Evolutionary conservation across 2,888 invertebrate genomes (phyloP).

Genomic region (Teinopalpus imperialis): DNA sequence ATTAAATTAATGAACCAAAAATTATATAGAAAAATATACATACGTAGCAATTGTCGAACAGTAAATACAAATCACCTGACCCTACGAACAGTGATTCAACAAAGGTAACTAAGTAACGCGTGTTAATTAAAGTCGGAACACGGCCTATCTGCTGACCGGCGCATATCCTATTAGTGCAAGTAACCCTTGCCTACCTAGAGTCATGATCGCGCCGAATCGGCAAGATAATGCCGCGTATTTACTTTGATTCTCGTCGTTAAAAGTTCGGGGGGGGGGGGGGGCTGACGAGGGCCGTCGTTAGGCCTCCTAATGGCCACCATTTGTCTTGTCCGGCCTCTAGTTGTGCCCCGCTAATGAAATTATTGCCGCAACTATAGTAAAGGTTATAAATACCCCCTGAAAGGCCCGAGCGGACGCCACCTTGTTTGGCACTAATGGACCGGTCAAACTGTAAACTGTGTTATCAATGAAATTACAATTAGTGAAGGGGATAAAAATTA

Average conservation of each 20-base stretch:
- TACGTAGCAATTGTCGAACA: background rate
- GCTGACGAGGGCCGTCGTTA: conserved; percentile 79
- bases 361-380: conserved; percentile 81
- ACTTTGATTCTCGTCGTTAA: conserved; percentile 82
- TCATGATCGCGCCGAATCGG: conserved; percentile 77
- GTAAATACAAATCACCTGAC: background rate
- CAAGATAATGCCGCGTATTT: conserved; percentile 79
- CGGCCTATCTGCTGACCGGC: conserved; percentile 51
- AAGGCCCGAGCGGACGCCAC: conserved; percentile 72
- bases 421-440: conserved; percentile 80
- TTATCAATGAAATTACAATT: conserved; percentile 83
- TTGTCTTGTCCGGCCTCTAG: conserved; percentile 82
- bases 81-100: conserved; percentile 3
- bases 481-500: conserved; percentile 72
- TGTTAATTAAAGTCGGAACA: conserved; percentile 30
- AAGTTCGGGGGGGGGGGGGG: conserved; percentile 74
- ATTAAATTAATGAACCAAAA: too few species aligned
- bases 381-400: conserved; percentile 78
- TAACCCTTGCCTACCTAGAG: conserved; percentile 66
- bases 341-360: conserved; percentile 81
- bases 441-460: conserved; percentile 82
- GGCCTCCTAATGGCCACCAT: conserved; percentile 80
- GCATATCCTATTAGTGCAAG: conserved; percentile 51
- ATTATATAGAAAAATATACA: too few species aligned
- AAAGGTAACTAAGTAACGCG: conserved; percentile 25